Evolutionary conservation across 2,888 invertebrate genomes (phyloP).

Genomic region (Limnephilus lunatus): DNA sequence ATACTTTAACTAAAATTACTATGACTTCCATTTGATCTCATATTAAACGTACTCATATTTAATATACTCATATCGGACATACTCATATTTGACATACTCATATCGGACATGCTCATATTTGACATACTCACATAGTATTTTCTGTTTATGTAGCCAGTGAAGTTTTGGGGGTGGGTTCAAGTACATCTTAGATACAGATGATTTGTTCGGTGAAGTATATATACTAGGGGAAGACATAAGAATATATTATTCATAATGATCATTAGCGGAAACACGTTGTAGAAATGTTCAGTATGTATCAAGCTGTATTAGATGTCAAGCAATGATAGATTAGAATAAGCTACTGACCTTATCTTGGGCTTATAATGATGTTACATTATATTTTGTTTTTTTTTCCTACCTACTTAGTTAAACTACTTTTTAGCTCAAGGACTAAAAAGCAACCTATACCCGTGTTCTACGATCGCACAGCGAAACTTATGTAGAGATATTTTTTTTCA

Average conservation of each 20-base stretch:
- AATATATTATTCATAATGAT: background rate
- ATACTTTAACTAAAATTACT: background rate
- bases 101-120: too few species aligned
- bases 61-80: too few species aligned
- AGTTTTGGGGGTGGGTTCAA: background rate
- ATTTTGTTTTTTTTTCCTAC: background rate
- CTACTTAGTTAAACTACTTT: background rate
- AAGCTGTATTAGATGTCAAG: background rate
- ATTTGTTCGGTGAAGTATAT: background rate
- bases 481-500: too few species aligned
- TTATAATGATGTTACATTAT: background rate
- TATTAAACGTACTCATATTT: too few species aligned
- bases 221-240: background rate
- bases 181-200: too few species aligned
- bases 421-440: background rate
- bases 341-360: background rate
- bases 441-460: too few species aligned
- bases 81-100: too few species aligned
- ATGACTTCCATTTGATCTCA: too few species aligned
- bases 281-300: background rate
- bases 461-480: too few species aligned
- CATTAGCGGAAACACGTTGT: background rate
- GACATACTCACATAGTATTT: background rate
- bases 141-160: background rate
- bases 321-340: background rate